phyloP scores from a whole-genome alignment of 2,797 vertebrate genomes.

The Enteromius fasciolatus region DNA sequence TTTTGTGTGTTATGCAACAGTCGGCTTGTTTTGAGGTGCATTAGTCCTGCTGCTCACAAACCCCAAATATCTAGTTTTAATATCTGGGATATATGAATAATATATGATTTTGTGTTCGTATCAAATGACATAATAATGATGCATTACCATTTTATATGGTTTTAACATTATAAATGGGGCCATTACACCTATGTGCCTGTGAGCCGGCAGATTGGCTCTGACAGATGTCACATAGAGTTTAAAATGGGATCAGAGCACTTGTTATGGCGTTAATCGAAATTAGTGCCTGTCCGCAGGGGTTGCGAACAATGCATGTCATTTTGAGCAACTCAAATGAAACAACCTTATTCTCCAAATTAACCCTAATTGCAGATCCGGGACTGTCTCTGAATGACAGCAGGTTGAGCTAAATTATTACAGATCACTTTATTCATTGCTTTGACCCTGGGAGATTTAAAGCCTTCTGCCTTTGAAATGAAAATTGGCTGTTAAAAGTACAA shows the following conservation, averaged over 20 bases:
- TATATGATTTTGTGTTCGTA: background rate
- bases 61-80: background rate
- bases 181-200: background rate
- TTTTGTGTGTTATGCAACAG: background rate
- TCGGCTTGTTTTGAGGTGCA: background rate
- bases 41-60: background rate
- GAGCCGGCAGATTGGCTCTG: slow-evolving; percentile 25
- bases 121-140: slow-evolving; percentile 1
- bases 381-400: slow-evolving; percentile 10
- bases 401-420: slow-evolving; percentile 14
- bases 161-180: slow-evolving; percentile 1
- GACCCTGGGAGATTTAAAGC: background rate
- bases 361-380: slow-evolving; percentile 25
- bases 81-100: slow-evolving; percentile 4
- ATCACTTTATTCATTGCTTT: slow-evolving; percentile 15
- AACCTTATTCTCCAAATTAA: slow-evolving; percentile 42
- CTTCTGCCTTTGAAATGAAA: background rate
- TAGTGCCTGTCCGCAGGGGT: slow-evolving; percentile 46
- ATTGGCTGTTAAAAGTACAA: background rate
- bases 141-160: background rate
- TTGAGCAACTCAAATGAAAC: slow-evolving; percentile 41
- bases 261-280: slow-evolving; percentile 46
- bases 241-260: slow-evolving; percentile 25
- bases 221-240: slow-evolving; percentile 38
- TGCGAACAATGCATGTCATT: slow-evolving; percentile 44